phyloP scores from a whole-genome alignment of 2,113 vertebrate genomes.

The Lethenteron camtschaticum region DNA sequence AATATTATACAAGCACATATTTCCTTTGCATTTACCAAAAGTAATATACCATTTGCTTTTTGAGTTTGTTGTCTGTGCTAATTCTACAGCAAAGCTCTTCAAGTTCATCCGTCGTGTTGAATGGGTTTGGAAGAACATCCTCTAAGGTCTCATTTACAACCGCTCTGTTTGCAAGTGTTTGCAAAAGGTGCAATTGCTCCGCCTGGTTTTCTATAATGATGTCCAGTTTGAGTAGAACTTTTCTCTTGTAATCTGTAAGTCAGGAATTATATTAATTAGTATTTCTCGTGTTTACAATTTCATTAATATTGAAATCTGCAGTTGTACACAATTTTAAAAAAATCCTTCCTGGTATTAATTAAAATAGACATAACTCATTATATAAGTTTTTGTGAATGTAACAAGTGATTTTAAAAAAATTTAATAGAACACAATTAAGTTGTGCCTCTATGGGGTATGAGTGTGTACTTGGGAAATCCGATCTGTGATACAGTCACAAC shows the following conservation, averaged over 20 bases:
- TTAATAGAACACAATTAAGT: no score
- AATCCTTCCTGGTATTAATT: no score
- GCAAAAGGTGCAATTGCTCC: not conserved
- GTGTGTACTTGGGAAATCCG: no score
- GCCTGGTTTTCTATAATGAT: slow-evolving; percentile 7
- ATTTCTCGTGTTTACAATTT: not conserved
- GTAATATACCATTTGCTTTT: not conserved
- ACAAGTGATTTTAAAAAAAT: no score
- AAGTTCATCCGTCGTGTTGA: not conserved
- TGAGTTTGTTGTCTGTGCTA: not conserved
- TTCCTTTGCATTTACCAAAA: not conserved
- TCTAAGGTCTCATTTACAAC: slow-evolving; percentile 4
- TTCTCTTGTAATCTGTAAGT: not conserved
- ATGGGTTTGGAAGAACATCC: slow-evolving; percentile 2
- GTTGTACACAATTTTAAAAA: no score
- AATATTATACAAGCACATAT: not conserved
- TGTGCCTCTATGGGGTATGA: no score
- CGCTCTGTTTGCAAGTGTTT: not conserved
- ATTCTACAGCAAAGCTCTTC: slow-evolving; percentile 4
- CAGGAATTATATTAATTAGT: not conserved
- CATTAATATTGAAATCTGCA: not conserved
- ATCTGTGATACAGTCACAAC: no score
- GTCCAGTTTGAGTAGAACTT: slow-evolving; percentile 7
- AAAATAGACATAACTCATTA: no score
- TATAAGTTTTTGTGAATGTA: no score